Percentiles rank a stretch among this genome's conserved stretches.
These are phyloP conservation scores for Atherinosoma microstoma DNA, from an alignment of 2,797 vertebrate genomes.

Conservation along the genomic window DNA sequence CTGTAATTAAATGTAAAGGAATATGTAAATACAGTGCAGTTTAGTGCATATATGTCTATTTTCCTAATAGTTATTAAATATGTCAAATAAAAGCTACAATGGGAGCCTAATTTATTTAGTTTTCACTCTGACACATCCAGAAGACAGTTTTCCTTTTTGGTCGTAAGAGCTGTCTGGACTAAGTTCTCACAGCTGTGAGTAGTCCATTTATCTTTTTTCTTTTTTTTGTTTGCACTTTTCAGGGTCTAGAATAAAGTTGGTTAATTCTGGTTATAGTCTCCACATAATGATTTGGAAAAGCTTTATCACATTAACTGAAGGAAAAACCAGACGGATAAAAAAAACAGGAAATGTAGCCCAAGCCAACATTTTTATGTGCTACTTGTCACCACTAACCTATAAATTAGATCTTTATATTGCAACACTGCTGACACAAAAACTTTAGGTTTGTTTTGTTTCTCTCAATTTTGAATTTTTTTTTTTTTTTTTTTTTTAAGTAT, in stretches of 20 bases:
- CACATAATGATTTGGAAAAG: background rate
- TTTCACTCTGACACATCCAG: background rate
- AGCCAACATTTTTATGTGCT: background rate
- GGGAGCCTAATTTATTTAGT: background rate
- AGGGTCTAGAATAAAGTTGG: background rate
- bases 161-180: background rate
- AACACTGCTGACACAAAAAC: background rate
- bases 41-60: constrained; percentile 21
- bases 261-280: background rate
- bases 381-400: background rate
- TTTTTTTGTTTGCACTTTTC: constrained; percentile 7
- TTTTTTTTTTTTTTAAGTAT: constrained; percentile 26
- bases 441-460: background rate
- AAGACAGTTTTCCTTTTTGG: background rate
- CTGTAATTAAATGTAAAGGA: constrained; percentile 11
- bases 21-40: constrained; percentile 5
- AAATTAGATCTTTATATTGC: background rate
- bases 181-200: background rate
- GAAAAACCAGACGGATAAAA: accelerated
- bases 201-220: background rate
- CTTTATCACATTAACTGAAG: background rate
- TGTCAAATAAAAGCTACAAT: background rate
- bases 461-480: too few relatives aligned
- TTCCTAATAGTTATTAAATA: constrained; percentile 10
- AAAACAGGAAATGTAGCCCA: background rate